Base-by-base conservation (phyloP, 2,797 vertebrate species). In the Enteromius anoplus region DNA sequence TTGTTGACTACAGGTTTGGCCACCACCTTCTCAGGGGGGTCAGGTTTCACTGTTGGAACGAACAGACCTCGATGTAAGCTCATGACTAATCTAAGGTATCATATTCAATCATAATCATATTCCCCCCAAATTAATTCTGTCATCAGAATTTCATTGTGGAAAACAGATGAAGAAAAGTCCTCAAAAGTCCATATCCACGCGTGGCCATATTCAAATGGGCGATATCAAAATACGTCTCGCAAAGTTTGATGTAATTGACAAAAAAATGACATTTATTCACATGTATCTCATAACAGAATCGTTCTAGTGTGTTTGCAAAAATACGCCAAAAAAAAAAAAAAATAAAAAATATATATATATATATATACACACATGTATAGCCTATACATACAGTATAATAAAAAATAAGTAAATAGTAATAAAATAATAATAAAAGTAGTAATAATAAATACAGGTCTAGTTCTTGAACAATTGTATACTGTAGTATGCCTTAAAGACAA, bases 1-100 rank as follows among this genome's bases (percentile, higher is more conserved):
- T 96, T 97, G 91, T 94, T 94, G 26, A 94, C 93, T 75, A 99
- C 94, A 0, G 97, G 96, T 60, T 94, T 97, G 5, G 97, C 98
- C 5, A 96, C 94, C 89, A 99, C 97, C 0, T 95, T 97, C 91
- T 99, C 98, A 0, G 98, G 98, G 26, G 98, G 98, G 84, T 99
- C 98, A 0, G 98, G 98, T 90, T 99, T 99, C 86, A 99, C 98
- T 99, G 93, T 84, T 85, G 10, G 81, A 68, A 72, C 75, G 51
- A 88, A 62, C 79, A 45, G 73, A 87, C 1, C 5, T 60, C 8
- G 0, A 58, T 32, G n/a, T 72, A 70, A 83, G 26, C 23, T 58
- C 32, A 75, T 21, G 71, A n/a, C 32, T 17, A n/a, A 53, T 40
- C 4, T 3, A 5, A 66, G 9, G 60, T 29, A 53, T 75, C 21